Evolutionary conservation across 2,113 vertebrate species (phyloP).

Genomic region (Polypterus senegalus): DNA sequence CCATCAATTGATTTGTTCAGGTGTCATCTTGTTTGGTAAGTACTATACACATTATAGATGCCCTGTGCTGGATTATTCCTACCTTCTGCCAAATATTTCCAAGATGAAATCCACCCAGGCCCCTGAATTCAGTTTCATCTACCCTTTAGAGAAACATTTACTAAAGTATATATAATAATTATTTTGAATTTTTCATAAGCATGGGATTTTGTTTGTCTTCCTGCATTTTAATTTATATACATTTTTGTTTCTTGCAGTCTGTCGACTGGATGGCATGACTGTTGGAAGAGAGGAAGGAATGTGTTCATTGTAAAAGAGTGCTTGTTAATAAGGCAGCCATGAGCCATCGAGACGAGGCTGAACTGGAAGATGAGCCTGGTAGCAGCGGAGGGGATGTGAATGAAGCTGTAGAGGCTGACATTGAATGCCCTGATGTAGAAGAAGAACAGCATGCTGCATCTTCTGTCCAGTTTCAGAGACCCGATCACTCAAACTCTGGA

Average conservation of each 20-base stretch:
- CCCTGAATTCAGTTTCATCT: too few species aligned
- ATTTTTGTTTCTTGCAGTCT: constrained; percentile 14
- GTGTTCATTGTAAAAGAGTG: constrained; percentile 42
- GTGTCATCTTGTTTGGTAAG: too few species aligned
- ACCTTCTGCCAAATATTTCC: too few species aligned
- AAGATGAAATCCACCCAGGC: too few species aligned
- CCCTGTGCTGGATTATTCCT: too few species aligned
- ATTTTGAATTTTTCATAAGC: too few species aligned
- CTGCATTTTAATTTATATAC: not conserved
- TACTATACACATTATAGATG: too few species aligned
- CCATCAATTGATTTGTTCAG: too few species aligned
- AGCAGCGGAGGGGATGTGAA: constrained; percentile 46
- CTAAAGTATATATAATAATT: too few species aligned
- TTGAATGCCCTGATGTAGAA: constrained; percentile 49
- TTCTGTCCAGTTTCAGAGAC: constrained; percentile 25
- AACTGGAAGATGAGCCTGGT: constrained; percentile 51
- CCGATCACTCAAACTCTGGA: constrained; percentile 15
- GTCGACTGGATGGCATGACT: constrained; percentile 13
- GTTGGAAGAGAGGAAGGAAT: constrained; percentile 36
- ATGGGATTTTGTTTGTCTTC: too few species aligned
- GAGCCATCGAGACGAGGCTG: constrained; percentile 62
- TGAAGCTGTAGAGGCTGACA: constrained; percentile 67
- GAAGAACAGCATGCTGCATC: constrained; percentile 42
- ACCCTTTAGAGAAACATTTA: too few species aligned
- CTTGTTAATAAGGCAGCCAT: constrained; percentile 47